Base-by-base conservation (phyloP, 2,797 vertebrate species). In the Cossypha niveicapilla region DNA sequence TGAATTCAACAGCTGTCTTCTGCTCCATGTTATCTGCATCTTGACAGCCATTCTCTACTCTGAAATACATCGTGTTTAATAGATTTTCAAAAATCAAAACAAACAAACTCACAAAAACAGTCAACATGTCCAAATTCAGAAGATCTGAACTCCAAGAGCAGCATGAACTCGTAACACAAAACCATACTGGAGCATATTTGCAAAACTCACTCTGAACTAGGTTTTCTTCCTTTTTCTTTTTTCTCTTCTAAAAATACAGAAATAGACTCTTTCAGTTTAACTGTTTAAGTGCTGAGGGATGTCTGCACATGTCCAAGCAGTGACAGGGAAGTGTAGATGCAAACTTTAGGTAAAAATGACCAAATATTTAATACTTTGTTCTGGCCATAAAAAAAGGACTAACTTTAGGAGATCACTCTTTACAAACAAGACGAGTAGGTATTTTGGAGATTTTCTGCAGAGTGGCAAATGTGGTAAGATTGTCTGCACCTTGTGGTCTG, bases 321-420 rank as follows among this genome's bases (percentile, higher is more conserved):
- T 10, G 10, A 48, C 1, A 39, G 5, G 18, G 25, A 13, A 76
- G 15, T 0, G 0, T 3, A 41, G 11, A n/a, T 4, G 6, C 10
- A 75, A 56, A 65, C 48, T 82, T 44, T 41, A 74, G 8, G 4
- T 48, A 30, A 25, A 32, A 37, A 62, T 6, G 6, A 66, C 32
- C 15, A 41, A 50, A 54, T 58, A 18, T 41, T 82, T 79, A 41
- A 51, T n/a, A 73, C 23, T 32, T 58, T 37, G 50, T 41, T 80
- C n/a, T 53, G 51, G 18, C 7, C 27, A 76, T 67, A 3, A 24
- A 35, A 51, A 53, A 22, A 19, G 3, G 13, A 45, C 44, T 74
- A 16, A 53, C 9, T 42, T 85, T 34, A 82, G 73, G 27, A 82
- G 8, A 61, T 34, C 3, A 65, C 27, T 51, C 18, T 47, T 73